Evolutionary conservation across 2,888 invertebrate genomes (phyloP), one percentile per base, ranked within the genome.

Genomic region (Drosophila ezoana): DNA sequence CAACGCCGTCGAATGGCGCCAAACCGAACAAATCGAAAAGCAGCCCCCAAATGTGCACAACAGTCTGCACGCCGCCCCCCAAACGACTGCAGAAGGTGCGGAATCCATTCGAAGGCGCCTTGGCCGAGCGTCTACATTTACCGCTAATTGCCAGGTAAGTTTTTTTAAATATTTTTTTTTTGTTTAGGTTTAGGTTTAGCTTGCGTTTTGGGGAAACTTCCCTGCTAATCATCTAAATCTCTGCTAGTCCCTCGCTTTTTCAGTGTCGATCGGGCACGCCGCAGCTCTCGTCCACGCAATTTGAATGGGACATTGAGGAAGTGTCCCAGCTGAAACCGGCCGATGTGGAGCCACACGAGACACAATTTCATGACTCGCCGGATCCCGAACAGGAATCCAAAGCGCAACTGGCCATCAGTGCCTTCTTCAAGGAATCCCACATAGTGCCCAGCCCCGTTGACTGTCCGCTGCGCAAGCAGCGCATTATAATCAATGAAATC

Each of bases 221-320:
- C 23, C 5, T 40, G 18, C 33, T 28, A 9, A 45, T 20, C n/a
- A 3, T 8, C n/a, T 6, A 8, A 28, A 28, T 28, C 28, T 28
- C 9, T 16, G 9, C 16, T 33, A 92, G 92, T 61, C 92, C 92
- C 1, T 92, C 92, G 3, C 72, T 92, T 3, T 92, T 92, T 71
- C 91, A 92, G 20, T 76, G 79, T n/a, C 89, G 87, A 0, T 86
- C 92, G 0, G 77, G 77, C 2, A 91, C 92, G 2, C 92, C 92
- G 0, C 91, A 92, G 63, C 68, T 90, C 16, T 88, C 89, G 6
- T 91, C 91, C n/a, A 91, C 92, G n/a, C 93, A 93, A 61, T 95
- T 95, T 82, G 92, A 93, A 61, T 95, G 95, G 95, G 94, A 94
- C n/a, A 95, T 95, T 47, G 95, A 95, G 38, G 95, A 95, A 73